A percentile compares a stretch with the other conserved stretches of the same genome.
These are phyloP conservation scores for Ceriagrion tenellum DNA, from an alignment of 2,888 invertebrate genomes.

Conservation along the genomic window DNA sequence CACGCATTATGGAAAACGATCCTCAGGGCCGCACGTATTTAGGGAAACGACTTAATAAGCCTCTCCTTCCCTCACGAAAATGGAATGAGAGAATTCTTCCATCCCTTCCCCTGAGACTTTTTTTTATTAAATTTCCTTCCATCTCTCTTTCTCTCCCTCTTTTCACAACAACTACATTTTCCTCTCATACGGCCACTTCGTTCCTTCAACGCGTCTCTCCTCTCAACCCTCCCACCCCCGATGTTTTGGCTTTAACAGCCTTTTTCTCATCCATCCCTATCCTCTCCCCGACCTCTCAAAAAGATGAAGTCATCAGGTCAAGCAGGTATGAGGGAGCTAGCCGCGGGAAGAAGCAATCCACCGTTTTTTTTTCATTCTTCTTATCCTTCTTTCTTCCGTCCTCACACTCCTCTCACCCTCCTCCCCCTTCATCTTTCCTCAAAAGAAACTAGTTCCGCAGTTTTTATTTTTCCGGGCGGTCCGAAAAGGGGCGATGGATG, in stretches of 20 bases:
- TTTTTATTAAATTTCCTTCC: neutral
- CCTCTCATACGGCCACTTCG: neutral
- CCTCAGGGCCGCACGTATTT: conserved; percentile 2
- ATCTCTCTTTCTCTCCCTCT: neutral
- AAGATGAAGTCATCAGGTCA: conserved; percentile 62
- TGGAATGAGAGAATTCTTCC: neutral
- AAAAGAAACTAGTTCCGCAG: neutral
- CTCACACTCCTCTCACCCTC: neutral
- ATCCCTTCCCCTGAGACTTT: neutral
- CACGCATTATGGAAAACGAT: conserved; percentile 15
- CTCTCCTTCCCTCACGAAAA: neutral
- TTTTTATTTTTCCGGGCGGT: conserved; percentile 3
- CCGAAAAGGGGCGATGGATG: neutral
- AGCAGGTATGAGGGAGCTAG: conserved; percentile 16
- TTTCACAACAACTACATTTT: neutral
- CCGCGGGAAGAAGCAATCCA: neutral
- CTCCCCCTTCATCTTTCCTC: neutral
- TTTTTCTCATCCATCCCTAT: neutral
- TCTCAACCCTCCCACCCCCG: neutral
- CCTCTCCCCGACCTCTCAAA: conserved; percentile 1
- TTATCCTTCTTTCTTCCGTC: neutral
- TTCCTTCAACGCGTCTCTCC: neutral
- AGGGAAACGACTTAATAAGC: conserved; percentile 54
- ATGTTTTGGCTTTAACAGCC: neutral
- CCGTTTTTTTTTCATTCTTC: neutral